Percentiles rank a stretch among this genome's conserved stretches.
These are phyloP conservation scores for Hydropsyche tenuis DNA, from an alignment of 1,140 invertebrate genomes.

Conservation along the genomic window DNA sequence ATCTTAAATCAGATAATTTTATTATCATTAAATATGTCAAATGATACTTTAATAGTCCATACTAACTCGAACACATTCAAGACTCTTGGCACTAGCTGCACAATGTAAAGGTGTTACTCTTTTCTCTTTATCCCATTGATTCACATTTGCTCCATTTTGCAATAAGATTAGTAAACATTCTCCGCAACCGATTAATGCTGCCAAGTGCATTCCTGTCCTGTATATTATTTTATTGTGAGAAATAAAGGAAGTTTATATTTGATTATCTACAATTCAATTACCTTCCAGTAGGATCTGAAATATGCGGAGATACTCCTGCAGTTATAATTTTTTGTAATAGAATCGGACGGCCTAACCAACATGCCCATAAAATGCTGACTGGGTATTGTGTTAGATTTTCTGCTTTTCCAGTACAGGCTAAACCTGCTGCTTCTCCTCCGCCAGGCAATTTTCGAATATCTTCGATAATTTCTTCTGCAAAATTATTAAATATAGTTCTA, in stretches of 20 bases:
- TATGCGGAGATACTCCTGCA: slow-evolving; percentile 56
- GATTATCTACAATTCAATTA: slow-evolving; percentile 50
- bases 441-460: slow-evolving; percentile 48
- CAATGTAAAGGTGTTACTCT: slow-evolving; percentile 79
- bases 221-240: not conserved
- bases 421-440: slow-evolving; percentile 44
- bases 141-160: slow-evolving; percentile 68
- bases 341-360: slow-evolving; percentile 61
- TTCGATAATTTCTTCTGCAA: slow-evolving; percentile 46
- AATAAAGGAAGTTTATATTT: slow-evolving; percentile 7
- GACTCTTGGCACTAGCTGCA: slow-evolving; percentile 71
- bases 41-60: not conserved
- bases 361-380: slow-evolving; percentile 56
- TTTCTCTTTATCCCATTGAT: slow-evolving; percentile 69
- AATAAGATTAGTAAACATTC: slow-evolving; percentile 71
- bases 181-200: slow-evolving; percentile 70
- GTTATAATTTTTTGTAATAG: slow-evolving; percentile 58
- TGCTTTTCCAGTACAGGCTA: slow-evolving; percentile 29
- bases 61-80: slow-evolving; percentile 60
- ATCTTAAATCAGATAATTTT: slow-evolving; percentile 64
- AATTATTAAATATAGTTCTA: no score
- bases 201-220: slow-evolving; percentile 79
- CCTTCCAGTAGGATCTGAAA: slow-evolving; percentile 61
- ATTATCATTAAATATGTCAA: not conserved
- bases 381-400: slow-evolving; percentile 21